Evolutionary conservation across 2,797 vertebrate genomes (phyloP).

Genomic region (Lacerta agilis): DNA sequence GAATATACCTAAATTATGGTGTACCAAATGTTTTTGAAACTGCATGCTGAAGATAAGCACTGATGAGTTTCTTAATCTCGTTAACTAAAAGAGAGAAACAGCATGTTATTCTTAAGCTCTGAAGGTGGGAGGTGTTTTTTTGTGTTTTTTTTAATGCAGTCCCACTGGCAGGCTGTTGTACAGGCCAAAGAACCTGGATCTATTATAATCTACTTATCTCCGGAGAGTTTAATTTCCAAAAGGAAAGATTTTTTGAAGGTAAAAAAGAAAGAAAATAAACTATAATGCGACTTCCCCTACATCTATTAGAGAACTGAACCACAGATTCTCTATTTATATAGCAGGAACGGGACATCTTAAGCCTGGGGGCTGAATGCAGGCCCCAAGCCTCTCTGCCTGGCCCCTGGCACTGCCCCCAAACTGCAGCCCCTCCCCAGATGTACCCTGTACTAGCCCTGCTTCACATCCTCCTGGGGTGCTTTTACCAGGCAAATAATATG

Average conservation of each 20-base stretch:
- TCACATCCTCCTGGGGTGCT: too few relatives aligned
- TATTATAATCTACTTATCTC: conserved; percentile 59
- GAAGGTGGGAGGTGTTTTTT: conserved; percentile 28
- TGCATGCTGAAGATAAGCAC: background rate
- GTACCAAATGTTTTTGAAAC: background rate
- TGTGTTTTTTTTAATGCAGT: conserved; percentile 23
- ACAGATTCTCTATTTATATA: conserved; percentile 54
- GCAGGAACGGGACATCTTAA: too few relatives aligned
- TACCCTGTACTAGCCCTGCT: too few relatives aligned
- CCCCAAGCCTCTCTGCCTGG: too few relatives aligned
- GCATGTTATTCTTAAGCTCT: conserved; percentile 55
- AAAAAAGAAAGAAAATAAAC: background rate
- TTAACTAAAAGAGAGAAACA: conserved; percentile 56
- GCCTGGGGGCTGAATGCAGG: too few relatives aligned
- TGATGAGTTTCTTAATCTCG: conserved; percentile 50
- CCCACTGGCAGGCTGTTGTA: conserved; percentile 27
- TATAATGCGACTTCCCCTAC: conserved; percentile 55
- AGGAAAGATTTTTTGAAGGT: conserved; percentile 44
- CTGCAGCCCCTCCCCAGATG: too few relatives aligned
- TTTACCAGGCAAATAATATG: too few relatives aligned
- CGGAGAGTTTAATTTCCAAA: conserved; percentile 54
- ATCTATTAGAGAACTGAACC: conserved; percentile 59
- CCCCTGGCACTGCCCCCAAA: too few relatives aligned
- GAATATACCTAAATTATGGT: background rate
- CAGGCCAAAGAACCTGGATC: conserved; percentile 22